phyloP scores from a whole-genome alignment of 2,113 vertebrate species.

The Glaucidium brasilianum region DNA sequence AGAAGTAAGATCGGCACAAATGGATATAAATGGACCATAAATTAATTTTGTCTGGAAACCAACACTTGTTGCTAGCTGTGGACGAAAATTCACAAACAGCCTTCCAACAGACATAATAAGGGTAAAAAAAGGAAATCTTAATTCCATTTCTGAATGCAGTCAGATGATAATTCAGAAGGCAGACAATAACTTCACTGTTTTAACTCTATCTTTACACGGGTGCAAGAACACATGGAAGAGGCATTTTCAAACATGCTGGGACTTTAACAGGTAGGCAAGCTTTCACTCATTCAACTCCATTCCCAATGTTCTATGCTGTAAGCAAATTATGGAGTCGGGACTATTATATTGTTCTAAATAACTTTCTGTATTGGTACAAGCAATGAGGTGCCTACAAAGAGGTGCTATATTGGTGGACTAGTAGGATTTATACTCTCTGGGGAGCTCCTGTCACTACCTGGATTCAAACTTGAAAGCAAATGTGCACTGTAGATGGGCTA shows the following conservation, averaged over 20 bases:
- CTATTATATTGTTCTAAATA: not conserved
- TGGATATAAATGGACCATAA: not conserved
- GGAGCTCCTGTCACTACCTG: not conserved
- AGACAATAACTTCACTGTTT: not conserved
- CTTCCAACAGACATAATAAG: not conserved
- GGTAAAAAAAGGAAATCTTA: fast-evolving
- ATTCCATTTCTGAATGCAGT: not conserved
- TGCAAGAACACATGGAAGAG: not conserved
- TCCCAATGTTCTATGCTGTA: not conserved
- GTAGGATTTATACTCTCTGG: not conserved
- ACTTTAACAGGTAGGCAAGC: not conserved
- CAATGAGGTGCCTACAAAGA: not conserved
- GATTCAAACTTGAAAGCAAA: not conserved
- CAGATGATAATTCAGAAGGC: not conserved
- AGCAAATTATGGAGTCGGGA: not conserved
- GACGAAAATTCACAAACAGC: not conserved
- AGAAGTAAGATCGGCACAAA: not conserved
- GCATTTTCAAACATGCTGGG: not conserved
- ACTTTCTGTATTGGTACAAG: not conserved
- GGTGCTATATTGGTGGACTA: not conserved
- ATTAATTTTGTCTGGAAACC: not conserved
- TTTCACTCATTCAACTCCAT: not conserved
- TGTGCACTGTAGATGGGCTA: not conserved
- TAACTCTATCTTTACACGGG: not conserved
- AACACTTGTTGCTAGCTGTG: not conserved